Percentiles rank a stretch among this genome's conserved stretches.
Evolutionary conservation across 1,140 invertebrate genomes (phyloP).

Genomic region (Drosophila quadrilineata): DNA sequence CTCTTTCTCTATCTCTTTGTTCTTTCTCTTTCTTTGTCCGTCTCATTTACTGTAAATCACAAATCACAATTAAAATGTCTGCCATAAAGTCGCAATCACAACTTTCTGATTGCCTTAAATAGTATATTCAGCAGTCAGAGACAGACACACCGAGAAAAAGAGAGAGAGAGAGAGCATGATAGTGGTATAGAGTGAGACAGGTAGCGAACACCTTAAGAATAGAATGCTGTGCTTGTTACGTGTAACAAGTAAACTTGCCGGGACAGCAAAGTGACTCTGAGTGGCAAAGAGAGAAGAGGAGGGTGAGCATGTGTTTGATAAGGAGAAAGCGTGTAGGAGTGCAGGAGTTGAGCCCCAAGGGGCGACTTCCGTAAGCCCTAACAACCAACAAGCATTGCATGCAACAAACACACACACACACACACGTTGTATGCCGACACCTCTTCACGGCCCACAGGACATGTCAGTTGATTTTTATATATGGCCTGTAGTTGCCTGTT

Average conservation of each 20-base stretch:
- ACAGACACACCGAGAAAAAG: not conserved
- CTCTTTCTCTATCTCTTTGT: not conserved
- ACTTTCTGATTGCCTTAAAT: slow-evolving; percentile 32
- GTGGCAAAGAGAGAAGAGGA: not conserved
- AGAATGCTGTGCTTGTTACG: slow-evolving; percentile 38
- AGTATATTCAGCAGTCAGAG: slow-evolving; percentile 4
- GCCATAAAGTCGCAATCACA: slow-evolving; percentile 39
- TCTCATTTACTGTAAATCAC: not conserved
- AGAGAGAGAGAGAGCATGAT: too few species aligned
- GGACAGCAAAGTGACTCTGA: not conserved
- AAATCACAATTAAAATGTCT: slow-evolving; percentile 56
- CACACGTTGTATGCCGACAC: slow-evolving; percentile 1
- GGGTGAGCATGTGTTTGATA: too few species aligned
- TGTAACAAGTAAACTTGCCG: slow-evolving; percentile 63
- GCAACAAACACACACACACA: not conserved
- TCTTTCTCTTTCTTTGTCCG: not conserved
- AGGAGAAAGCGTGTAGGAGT: not conserved
- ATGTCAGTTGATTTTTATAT: slow-evolving; percentile 46
- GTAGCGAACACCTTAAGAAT: not conserved
- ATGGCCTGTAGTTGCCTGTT: slow-evolving; percentile 38
- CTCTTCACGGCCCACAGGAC: slow-evolving; percentile 23
- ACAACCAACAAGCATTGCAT: too few species aligned
- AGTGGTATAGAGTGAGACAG: not conserved
- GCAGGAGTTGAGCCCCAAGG: not conserved
- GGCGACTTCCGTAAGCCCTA: slow-evolving; percentile 28